Base-by-base conservation (phyloP, 2,113 vertebrate species). In the Physeter macrocephalus region DNA sequence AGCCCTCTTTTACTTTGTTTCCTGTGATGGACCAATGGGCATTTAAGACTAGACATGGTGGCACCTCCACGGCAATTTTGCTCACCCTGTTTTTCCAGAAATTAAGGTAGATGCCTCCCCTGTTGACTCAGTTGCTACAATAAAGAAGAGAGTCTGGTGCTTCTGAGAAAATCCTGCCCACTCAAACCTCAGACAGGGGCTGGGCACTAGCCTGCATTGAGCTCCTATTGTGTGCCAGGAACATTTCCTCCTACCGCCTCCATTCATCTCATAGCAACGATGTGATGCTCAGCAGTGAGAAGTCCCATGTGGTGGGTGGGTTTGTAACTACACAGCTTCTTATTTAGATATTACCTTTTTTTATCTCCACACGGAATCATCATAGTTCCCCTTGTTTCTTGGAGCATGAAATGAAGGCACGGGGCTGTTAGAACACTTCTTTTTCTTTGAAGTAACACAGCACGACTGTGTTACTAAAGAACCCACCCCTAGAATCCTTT, bases 161-260 rank as follows among this genome's bases (percentile, higher is more conserved):
- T 97, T 93, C 71, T 81, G 81, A 96, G 81, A 95, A 96, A 96
- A 94, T 88, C 31, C 25, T 85, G 52, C 66, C 43, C 64, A 84
- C 59, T 75, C 64, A 80, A 87, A 61, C 69, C 80, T 94, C 31
- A 69, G 61, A 27, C 43, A 69, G 12, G 17, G 31, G 39, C 83
- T 83, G 34, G 20, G 12, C 41, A 52, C 31, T 90, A 90, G 67
- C 74, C 25, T 92, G 57, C 74, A 34, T 3, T 61, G 78, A 69
- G 9, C 84, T 74, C 57, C 59, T n/a, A 49, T 77, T 41, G 14
- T 88, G 83, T 93, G 81, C 71, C 54, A 83, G 10, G 81, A 75
- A 82, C 1, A 62, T 61, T 83, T 74, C 11, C 77, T 12, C 52
- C n/a, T 41, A 10, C 18, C 5, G 81, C 84, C 39, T 87, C 39